phyloP scores from a whole-genome alignment of 2,888 invertebrate species.

The Pollenia griseotomentosa region DNA sequence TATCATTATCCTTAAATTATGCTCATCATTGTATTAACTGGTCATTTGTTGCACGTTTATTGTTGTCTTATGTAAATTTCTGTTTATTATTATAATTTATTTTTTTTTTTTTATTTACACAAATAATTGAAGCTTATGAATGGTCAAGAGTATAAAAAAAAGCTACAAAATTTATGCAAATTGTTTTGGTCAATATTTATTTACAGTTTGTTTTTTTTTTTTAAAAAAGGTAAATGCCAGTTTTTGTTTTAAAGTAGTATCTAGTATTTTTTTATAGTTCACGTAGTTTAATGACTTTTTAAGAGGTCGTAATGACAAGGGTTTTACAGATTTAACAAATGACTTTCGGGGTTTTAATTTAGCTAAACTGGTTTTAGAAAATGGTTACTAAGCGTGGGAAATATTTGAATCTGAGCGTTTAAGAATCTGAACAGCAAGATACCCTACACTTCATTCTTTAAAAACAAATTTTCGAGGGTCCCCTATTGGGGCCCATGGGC shows the following conservation, averaged over 20 bases:
- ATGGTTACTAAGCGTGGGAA: constrained; percentile 4
- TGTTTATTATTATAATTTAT: background rate
- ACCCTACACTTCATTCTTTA: no score
- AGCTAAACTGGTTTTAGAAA: constrained; percentile 20
- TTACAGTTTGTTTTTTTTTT: constrained; percentile 53
- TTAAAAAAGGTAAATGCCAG: background rate
- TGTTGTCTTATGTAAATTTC: background rate
- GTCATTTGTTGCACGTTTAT: constrained; percentile 44
- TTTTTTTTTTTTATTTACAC: constrained; percentile 1
- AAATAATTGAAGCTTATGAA: constrained; percentile 39
- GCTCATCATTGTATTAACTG: constrained; percentile 50
- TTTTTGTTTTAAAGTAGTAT: background rate
- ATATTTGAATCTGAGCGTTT: background rate
- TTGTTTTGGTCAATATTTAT: constrained; percentile 73
- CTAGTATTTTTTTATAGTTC: background rate
- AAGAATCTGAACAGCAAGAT: no score
- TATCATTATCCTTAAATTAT: constrained; percentile 27
- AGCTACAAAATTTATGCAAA: constrained; percentile 61
- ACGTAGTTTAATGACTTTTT: constrained; percentile 43
- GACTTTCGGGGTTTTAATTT: background rate
- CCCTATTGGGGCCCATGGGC: no score
- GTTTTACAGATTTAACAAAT: background rate
- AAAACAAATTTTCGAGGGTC: no score
- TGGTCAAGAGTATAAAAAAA: constrained; percentile 17
- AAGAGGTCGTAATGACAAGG: background rate